These are phyloP conservation scores for Gobio occitaniae DNA, from an alignment of 2,797 vertebrate genomes.

Conservation along the genomic window DNA sequence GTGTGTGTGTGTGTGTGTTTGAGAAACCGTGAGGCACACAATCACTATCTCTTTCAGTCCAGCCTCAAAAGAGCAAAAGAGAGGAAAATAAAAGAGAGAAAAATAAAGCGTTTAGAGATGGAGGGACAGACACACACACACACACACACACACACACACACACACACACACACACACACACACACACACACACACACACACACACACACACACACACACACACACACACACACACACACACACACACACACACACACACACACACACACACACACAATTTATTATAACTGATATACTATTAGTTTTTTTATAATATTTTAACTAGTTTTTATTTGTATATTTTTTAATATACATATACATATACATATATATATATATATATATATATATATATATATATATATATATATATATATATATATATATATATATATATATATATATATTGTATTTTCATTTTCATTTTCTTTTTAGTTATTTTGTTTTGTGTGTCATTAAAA, in stretches of 20 bases:
- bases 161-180: background rate
- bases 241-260: background rate
- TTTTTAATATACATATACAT: no score
- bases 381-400: no score
- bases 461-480: background rate
- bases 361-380: no score
- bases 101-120: constrained; percentile 20
- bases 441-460: no score
- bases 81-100: constrained; percentile 6
- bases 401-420: no score
- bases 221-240: background rate
- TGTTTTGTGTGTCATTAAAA: background rate
- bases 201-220: background rate
- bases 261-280: no score
- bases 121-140: background rate
- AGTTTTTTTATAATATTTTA: background rate
- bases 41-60: constrained; percentile 80
- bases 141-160: background rate
- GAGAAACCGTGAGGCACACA: constrained; percentile 76
- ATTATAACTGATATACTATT: background rate
- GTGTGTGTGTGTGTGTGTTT: constrained; percentile 54
- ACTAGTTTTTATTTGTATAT: background rate
- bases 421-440: no score
- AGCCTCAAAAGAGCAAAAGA: constrained; percentile 43
- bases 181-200: background rate